Percentiles rank a stretch among this genome's conserved stretches.
These are phyloP conservation scores for Alsophila aescularia DNA, from an alignment of 2,888 invertebrate genomes.

Conservation along the genomic window DNA sequence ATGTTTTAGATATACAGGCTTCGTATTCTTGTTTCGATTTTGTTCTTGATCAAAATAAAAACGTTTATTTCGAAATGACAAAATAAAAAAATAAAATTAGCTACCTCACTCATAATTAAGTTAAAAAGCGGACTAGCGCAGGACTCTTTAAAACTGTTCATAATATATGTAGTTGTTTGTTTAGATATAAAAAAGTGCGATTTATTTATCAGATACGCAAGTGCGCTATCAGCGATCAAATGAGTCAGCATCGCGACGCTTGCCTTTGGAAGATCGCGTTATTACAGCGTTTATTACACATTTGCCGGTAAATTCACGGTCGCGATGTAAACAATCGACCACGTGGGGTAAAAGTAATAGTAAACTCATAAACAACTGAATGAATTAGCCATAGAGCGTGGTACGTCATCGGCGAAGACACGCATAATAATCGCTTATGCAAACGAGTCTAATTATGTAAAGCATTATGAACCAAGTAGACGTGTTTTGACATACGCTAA, in stretches of 20 bases:
- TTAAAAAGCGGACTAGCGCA: background rate
- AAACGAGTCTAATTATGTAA: constrained; percentile 81
- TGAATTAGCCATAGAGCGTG: constrained; percentile 74
- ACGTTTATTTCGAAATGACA: background rate
- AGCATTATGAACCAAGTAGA: constrained; percentile 69
- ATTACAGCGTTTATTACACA: constrained; percentile 71
- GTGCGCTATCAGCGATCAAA: constrained; percentile 40
- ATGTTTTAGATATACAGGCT: constrained; percentile 1
- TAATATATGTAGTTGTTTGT: constrained; percentile 6
- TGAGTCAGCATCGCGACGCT: constrained; percentile 43
- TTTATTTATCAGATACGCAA: constrained; percentile 37
- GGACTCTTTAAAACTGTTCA: background rate
- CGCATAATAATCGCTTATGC: constrained; percentile 82
- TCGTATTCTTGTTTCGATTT: background rate
- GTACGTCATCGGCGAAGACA: constrained; percentile 75
- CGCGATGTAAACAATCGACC: constrained; percentile 72
- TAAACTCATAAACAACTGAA: constrained; percentile 78
- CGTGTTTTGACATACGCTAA: constrained; percentile 80
- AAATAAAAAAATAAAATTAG: background rate
- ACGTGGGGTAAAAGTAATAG: constrained; percentile 78
- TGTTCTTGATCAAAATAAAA: background rate
- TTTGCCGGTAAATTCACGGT: constrained; percentile 65
- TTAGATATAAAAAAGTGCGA: constrained; percentile 12
- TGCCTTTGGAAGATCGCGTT: constrained; percentile 48
- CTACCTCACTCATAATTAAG: background rate